These are phyloP conservation scores for Lepidurus couesii DNA, from an alignment of 1,140 invertebrate species.

Conservation along the genomic window DNA sequence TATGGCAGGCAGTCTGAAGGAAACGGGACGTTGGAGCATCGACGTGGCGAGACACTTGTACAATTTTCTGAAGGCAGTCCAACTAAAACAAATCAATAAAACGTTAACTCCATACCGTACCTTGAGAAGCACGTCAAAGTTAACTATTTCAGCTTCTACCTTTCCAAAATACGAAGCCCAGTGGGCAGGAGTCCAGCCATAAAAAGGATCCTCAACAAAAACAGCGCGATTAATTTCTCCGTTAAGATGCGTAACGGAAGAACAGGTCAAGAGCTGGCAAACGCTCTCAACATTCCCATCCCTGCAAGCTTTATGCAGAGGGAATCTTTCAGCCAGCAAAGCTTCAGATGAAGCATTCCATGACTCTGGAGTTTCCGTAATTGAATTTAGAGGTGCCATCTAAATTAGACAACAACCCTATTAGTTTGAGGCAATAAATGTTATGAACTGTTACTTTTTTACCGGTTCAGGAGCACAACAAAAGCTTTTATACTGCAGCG, in stretches of 20 bases:
- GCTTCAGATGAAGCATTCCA: conserved; percentile 23
- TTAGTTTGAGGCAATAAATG: background rate
- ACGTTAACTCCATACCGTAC: background rate
- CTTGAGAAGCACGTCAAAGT: background rate
- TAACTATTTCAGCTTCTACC: conserved; percentile 1
- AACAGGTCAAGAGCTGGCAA: conserved; percentile 2
- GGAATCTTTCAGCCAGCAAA: background rate
- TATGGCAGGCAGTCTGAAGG: conserved; percentile 26
- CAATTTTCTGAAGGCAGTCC: conserved; percentile 26
- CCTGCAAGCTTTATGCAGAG: conserved; percentile 23
- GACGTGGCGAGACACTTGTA: conserved; percentile 25
- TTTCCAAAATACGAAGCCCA: conserved; percentile 30
- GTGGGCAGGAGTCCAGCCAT: conserved; percentile 27
- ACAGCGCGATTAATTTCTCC: conserved; percentile 23
- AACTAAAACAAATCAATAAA: conserved; percentile 1
- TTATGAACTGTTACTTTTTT: background rate
- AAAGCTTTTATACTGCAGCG: background rate
- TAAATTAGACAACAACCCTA: background rate
- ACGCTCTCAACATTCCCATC: conserved; percentile 17
- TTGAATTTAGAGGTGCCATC: background rate
- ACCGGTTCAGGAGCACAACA: background rate
- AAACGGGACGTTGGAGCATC: conserved; percentile 24
- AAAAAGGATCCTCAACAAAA: conserved; percentile 27
- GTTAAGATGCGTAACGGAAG: conserved; percentile 1
- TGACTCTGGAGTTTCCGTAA: conserved; percentile 10